These are phyloP conservation scores for Melanostigma gelatinosum DNA, from an alignment of 2,113 vertebrate genomes.

Conservation along the genomic window DNA sequence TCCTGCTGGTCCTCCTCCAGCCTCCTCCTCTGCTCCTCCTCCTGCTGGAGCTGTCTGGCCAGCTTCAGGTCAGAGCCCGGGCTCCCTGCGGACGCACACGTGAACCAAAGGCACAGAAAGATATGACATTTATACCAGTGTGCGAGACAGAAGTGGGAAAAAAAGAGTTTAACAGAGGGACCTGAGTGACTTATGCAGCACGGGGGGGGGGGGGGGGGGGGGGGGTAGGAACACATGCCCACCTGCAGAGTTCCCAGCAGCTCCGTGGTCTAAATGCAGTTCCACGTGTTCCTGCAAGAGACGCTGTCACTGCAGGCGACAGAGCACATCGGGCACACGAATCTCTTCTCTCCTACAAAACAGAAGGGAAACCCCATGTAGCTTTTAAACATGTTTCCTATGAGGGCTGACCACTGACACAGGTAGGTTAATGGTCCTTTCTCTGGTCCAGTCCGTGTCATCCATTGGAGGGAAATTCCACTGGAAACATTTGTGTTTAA, in stretches of 20 bases:
- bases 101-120: background rate
- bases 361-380: background rate
- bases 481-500: background rate
- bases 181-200: background rate
- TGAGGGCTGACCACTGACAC: background rate
- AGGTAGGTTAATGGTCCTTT: background rate
- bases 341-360: slow-evolving; percentile 55
- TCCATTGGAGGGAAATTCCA: background rate
- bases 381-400: background rate
- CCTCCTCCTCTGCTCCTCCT: slow-evolving; percentile 81
- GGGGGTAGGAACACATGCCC: background rate
- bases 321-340: slow-evolving; percentile 89
- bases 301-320: slow-evolving; percentile 81
- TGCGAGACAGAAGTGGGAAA: background rate
- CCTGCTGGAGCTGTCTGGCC: slow-evolving; percentile 86
- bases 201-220: background rate
- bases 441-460: background rate
- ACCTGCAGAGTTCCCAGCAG: slow-evolving; percentile 37
- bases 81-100: slow-evolving; percentile 38
- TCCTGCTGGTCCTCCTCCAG: slow-evolving; percentile 82
- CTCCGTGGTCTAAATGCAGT: slow-evolving; percentile 86
- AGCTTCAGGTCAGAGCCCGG: slow-evolving; percentile 81
- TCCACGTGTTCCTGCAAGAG: slow-evolving; percentile 91
- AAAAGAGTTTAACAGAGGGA: background rate
- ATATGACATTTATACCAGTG: background rate